A percentile compares a stretch with the other conserved stretches of the same genome.
phyloP scores from a whole-genome alignment of 1,140 invertebrate species.

The Brachionus rotundiformis region DNA sequence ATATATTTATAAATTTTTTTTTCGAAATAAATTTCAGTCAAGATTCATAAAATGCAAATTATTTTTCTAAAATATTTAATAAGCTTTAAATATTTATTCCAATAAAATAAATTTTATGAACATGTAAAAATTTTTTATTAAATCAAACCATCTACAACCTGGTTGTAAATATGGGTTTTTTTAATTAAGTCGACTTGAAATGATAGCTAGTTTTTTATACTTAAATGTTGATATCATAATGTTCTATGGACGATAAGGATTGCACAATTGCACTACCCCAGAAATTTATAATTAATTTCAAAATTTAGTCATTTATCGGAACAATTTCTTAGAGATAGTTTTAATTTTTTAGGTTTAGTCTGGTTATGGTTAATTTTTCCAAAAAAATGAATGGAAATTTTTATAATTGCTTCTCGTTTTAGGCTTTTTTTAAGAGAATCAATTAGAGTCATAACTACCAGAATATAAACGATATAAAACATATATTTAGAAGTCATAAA shows the following conservation, averaged over 20 bases:
- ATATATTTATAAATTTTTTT: background rate
- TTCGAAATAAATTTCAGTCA: background rate
- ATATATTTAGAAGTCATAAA: background rate
- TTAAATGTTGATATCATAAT: no score
- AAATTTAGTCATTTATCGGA: no score
- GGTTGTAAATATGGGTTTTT: background rate
- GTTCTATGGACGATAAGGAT: no score
- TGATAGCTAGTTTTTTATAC: no score
- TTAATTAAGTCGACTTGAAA: no score
- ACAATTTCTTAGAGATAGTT: no score
- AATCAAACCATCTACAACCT: background rate
- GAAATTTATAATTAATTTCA: no score
- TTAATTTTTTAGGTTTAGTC: no score
- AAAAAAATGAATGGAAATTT: no score
- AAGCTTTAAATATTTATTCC: background rate
- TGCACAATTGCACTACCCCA: no score
- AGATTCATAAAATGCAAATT: constrained; percentile 1
- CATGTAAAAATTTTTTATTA: background rate
- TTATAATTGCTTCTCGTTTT: background rate
- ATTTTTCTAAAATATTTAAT: constrained; percentile 7
- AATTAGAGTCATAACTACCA: background rate
- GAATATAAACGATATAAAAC: background rate
- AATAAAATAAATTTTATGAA: background rate
- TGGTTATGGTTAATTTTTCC: background rate
- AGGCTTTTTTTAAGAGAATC: background rate